phyloP scores from a whole-genome alignment of 2,888 invertebrate genomes.

The Lepidocyrtinus sp. region DNA sequence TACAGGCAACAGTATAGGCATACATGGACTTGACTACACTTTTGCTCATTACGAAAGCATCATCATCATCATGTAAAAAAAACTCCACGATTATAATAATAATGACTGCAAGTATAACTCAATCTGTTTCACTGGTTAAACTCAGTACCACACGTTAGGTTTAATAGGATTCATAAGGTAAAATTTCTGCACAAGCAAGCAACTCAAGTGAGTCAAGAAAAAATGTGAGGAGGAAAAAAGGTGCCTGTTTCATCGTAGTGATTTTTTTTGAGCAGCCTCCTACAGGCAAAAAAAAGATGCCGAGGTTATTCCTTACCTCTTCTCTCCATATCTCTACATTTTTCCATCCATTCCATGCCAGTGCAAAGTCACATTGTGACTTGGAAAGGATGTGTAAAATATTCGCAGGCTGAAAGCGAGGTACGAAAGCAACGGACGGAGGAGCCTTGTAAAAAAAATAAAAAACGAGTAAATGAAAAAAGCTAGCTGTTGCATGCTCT shows the following conservation, averaged over 20 bases:
- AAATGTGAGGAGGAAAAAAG: slow-evolving; percentile 37
- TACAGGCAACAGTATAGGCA: slow-evolving; percentile 30
- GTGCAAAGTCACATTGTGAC: slow-evolving; percentile 52
- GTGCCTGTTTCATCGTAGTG: slow-evolving; percentile 22
- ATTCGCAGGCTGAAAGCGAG: slow-evolving; percentile 44
- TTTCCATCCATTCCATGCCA: slow-evolving; percentile 25
- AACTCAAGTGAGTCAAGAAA: not conserved
- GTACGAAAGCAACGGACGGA: not conserved
- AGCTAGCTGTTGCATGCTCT: slow-evolving; percentile 53
- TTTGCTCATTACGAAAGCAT: not conserved
- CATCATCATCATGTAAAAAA: not conserved
- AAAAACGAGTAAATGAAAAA: slow-evolving; percentile 24
- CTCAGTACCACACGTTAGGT: not conserved
- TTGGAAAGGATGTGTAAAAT: slow-evolving; percentile 50
- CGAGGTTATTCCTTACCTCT: slow-evolving; percentile 31
- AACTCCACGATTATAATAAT: not conserved
- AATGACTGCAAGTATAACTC: not conserved
- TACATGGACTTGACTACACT: not conserved
- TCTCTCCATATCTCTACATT: slow-evolving; percentile 28
- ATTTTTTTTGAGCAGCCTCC: slow-evolving; percentile 41
- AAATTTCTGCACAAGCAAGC: slow-evolving; percentile 29
- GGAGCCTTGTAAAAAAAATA: slow-evolving; percentile 57
- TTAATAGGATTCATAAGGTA: slow-evolving; percentile 49
- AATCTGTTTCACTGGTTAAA: not conserved
- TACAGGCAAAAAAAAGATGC: slow-evolving; percentile 39